Evolutionary conservation across 2,113 vertebrate species (phyloP).

Genomic region (Tautogolabrus adspersus): DNA sequence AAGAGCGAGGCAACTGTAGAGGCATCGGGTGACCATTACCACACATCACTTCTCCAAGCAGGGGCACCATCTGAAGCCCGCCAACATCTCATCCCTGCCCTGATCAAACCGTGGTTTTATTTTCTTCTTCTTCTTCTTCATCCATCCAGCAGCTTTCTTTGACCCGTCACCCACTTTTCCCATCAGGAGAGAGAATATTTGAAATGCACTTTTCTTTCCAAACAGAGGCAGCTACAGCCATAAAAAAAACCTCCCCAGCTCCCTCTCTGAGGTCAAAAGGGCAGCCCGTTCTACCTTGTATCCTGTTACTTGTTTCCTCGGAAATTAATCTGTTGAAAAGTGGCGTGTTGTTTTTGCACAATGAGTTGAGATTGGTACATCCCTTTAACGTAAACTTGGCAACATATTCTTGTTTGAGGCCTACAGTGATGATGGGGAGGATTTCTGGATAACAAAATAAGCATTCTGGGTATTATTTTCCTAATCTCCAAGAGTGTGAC

Average conservation of each 20-base stretch:
- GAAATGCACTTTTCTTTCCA: constrained; percentile 1
- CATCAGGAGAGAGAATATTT: constrained; percentile 38
- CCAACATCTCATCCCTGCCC: constrained; percentile 16
- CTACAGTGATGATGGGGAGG: too few relatives aligned
- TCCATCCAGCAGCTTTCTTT: constrained; percentile 24
- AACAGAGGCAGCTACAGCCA: constrained; percentile 34
- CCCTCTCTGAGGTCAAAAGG: constrained; percentile 1
- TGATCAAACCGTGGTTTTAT: constrained; percentile 21
- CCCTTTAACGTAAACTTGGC: too few relatives aligned
- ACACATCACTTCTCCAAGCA: neutral
- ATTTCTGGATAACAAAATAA: too few relatives aligned
- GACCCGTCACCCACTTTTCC: neutral
- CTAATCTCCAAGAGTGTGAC: too few relatives aligned
- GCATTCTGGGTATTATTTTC: too few relatives aligned
- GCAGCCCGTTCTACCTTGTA: too few relatives aligned
- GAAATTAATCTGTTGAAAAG: too few relatives aligned
- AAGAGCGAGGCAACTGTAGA: constrained; percentile 60
- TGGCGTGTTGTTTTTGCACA: too few relatives aligned
- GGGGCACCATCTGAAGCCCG: constrained; percentile 39
- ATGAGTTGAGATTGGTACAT: too few relatives aligned
- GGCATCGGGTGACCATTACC: constrained; percentile 18
- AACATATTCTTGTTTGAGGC: too few relatives aligned
- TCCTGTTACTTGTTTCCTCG: too few relatives aligned
- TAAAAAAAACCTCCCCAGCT: constrained; percentile 3
- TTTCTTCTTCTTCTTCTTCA: neutral